Conservation (phyloP, 2,888 invertebrate species). For the Brachylomia viminalis region DNA sequence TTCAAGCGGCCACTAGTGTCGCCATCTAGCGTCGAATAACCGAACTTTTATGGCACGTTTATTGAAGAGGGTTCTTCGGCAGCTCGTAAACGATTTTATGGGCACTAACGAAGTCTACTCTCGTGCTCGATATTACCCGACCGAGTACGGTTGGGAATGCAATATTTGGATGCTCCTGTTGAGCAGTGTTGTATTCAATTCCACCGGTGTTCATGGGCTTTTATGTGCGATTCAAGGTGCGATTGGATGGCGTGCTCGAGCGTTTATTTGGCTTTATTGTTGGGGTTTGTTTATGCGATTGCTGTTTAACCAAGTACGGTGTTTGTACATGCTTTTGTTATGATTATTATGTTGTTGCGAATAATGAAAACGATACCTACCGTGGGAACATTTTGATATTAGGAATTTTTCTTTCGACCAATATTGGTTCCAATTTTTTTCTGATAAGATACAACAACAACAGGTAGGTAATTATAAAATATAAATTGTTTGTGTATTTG, state of each 20-base stretch:
- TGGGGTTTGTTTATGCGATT: conserved; percentile 91
- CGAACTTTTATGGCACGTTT: conserved; percentile 90
- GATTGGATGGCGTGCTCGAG: conserved; percentile 90
- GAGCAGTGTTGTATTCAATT: conserved; percentile 88
- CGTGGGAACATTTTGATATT: conserved; percentile 80
- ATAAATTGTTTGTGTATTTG: conserved; percentile 68
- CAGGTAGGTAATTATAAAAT: conserved; percentile 33
- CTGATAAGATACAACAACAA: conserved; percentile 69
- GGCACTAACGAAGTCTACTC: conserved; percentile 89
- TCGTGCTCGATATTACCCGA: conserved; percentile 88
- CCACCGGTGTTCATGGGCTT: conserved; percentile 89
- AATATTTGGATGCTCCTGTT: conserved; percentile 88
- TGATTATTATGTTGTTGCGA: conserved; percentile 89
- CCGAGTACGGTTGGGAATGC: conserved; percentile 87
- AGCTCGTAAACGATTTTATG: conserved; percentile 91
- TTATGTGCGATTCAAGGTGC: conserved; percentile 91
- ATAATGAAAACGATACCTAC: conserved; percentile 81
- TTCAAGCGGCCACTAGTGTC: conserved; percentile 88
- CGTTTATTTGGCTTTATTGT: conserved; percentile 91
- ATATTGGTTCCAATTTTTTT: conserved; percentile 66
- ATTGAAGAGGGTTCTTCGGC: conserved; percentile 90
- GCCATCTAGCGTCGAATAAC: conserved; percentile 90
- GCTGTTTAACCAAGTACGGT: conserved; percentile 90
- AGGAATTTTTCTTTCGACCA: conserved; percentile 61
- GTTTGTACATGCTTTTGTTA: conserved; percentile 89